Conservation (phyloP, 2,888 invertebrate species). For the Clivina fossor region DNA sequence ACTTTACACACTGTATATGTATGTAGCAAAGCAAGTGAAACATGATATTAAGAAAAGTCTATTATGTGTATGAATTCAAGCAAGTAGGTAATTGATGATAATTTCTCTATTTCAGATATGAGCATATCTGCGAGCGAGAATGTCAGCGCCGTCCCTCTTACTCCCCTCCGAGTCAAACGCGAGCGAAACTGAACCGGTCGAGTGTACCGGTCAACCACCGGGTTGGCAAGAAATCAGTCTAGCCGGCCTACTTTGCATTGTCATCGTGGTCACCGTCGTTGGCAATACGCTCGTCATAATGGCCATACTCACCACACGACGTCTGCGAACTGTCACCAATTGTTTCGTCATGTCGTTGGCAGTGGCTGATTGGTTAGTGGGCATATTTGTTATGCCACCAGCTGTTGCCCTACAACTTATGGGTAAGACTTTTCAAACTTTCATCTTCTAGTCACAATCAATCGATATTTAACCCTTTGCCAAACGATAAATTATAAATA, state of each 20-base stretch:
- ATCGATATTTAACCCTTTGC: too few relatives aligned
- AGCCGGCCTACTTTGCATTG: slow-evolving; percentile 63
- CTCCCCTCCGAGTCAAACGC: too few relatives aligned
- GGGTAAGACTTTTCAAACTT: slow-evolving; percentile 64
- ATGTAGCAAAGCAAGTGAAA: too few relatives aligned
- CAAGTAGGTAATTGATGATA: too few relatives aligned
- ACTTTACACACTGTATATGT: too few relatives aligned
- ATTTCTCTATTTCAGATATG: too few relatives aligned
- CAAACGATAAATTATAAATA: not conserved
- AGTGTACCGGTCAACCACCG: too few relatives aligned
- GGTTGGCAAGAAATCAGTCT: slow-evolving; percentile 58
- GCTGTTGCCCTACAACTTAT: slow-evolving; percentile 86
- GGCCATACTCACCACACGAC: slow-evolving; percentile 82
- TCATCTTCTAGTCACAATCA: slow-evolving; percentile 61
- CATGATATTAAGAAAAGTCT: too few relatives aligned
- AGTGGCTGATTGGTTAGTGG: slow-evolving; percentile 89
- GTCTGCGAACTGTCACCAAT: slow-evolving; percentile 90
- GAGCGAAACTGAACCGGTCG: too few relatives aligned
- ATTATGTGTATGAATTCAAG: too few relatives aligned
- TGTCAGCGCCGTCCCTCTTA: too few relatives aligned
- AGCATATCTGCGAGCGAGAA: too few relatives aligned
- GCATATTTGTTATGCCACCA: slow-evolving; percentile 92
- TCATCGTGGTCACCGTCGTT: slow-evolving; percentile 73
- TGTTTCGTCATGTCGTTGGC: slow-evolving; percentile 95
- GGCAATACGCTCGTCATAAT: slow-evolving; percentile 90